Base-by-base conservation (phyloP, 2,888 invertebrate genomes). In the Dyspetes luteomarginatus region DNA sequence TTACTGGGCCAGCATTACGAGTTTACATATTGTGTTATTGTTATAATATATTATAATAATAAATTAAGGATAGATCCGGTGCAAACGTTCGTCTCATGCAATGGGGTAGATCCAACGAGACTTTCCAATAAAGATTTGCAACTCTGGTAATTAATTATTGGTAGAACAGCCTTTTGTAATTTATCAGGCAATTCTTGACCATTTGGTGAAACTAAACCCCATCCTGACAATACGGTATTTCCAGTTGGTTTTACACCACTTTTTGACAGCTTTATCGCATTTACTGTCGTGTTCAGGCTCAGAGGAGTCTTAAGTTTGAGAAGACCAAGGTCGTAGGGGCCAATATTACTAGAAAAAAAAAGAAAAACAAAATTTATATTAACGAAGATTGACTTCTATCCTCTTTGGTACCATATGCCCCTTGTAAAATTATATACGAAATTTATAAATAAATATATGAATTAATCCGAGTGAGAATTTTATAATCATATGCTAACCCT, bases 261-360 rank as follows among this genome's bases (percentile, higher is more conserved):
- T 7, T 58, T 43, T 4, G 93, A 92, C 22, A 93, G 82, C n/a
- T 68, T 75, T 56, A 93, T 90, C 0, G 92, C 81, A 28, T 89
- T 85, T 0, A 93, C 91, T 3, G 43, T 78, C 1, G 87, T 87
- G 55, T 86, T 89, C 26, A 90, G 86, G 0, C 26, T 74, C 58
- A 93, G 86, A 0, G 90, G 85, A 0, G 73, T 77, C 26, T 83
- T 82, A 36, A 94, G 86, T 65, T 90, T 90, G 15, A 94, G 84
- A 3, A 94, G 84, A 43, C 93, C 94, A 43, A 94, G 92, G 86
- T 94, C 94, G 84, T 93, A 92, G 19, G 92, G 92, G 17, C 88
- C 90, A 19, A 91, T 90, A 3, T 86, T 87, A 3, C 90, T 90
- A 73, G n/a, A n/a, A n/a, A n/a, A n/a, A n/a, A n/a, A n/a, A n/a